Percentiles rank a stretch among this genome's conserved stretches.
These are phyloP conservation scores for Esox lucius DNA, from an alignment of 2,797 vertebrate genomes.

Conservation along the genomic window DNA sequence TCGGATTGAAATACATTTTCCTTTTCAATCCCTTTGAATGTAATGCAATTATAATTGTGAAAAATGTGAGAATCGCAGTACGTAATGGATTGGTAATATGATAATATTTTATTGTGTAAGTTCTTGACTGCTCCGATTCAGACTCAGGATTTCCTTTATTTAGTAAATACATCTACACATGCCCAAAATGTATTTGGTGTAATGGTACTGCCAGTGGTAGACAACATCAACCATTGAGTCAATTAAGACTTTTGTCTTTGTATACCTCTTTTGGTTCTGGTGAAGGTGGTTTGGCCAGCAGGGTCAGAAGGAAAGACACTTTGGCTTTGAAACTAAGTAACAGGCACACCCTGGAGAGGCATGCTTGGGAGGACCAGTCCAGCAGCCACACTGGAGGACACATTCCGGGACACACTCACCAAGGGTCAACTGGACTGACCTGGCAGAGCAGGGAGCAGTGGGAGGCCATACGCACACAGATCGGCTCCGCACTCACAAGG, in stretches of 20 bases:
- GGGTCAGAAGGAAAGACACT: constrained; percentile 95
- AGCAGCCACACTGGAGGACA: not conserved
- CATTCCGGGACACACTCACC: constrained; percentile 63
- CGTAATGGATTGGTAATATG: too few relatives aligned
- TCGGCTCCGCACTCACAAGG: constrained; percentile 92
- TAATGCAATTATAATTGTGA: too few relatives aligned
- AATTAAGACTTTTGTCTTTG: not conserved
- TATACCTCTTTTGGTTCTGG: constrained; percentile 15
- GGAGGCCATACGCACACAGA: constrained; percentile 95
- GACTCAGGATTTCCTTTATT: too few relatives aligned
- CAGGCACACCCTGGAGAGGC: constrained; percentile 64
- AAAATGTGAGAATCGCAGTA: too few relatives aligned
- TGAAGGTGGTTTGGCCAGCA: constrained; percentile 88
- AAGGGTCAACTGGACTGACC: constrained; percentile 82
- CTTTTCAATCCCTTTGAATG: too few relatives aligned
- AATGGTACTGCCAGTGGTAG: too few relatives aligned
- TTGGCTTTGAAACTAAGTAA: constrained; percentile 92
- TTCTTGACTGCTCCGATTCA: too few relatives aligned
- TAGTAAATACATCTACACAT: too few relatives aligned
- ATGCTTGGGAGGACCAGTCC: constrained; percentile 20
- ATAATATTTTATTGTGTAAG: too few relatives aligned
- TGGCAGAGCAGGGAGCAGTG: constrained; percentile 96
- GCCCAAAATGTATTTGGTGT: too few relatives aligned
- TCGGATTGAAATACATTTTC: too few relatives aligned
- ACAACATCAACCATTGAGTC: too few relatives aligned